A percentile compares a stretch with the other conserved stretches of the same genome.
phyloP scores from a whole-genome alignment of 1,140 invertebrate species.

The Papilio helenus region DNA sequence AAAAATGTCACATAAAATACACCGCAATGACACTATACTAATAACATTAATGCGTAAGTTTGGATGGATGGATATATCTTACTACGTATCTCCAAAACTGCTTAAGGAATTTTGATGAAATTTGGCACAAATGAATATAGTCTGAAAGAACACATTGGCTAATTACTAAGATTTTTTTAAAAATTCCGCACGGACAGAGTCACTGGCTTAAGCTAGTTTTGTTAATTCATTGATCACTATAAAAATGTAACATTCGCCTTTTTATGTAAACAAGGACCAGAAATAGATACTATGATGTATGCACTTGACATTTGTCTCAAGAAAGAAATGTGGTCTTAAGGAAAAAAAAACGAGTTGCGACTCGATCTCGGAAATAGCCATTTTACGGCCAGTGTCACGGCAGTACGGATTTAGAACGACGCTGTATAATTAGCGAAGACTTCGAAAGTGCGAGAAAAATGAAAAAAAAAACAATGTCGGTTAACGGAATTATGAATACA shows the following conservation, averaged over 20 bases:
- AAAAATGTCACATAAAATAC: too few relatives aligned
- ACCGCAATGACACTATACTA: too few relatives aligned
- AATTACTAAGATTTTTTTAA: too few relatives aligned
- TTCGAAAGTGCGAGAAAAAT: constrained; percentile 39
- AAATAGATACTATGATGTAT: neutral
- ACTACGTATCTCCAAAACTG: too few relatives aligned
- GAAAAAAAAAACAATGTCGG: constrained; percentile 23
- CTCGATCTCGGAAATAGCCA: constrained; percentile 40
- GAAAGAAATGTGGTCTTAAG: constrained; percentile 42
- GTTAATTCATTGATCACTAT: neutral
- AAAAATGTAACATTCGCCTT: neutral
- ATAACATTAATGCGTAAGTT: too few relatives aligned
- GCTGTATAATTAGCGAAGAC: constrained; percentile 41
- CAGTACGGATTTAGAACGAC: constrained; percentile 42
- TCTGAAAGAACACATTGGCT: too few relatives aligned
- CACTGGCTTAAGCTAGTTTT: too few relatives aligned
- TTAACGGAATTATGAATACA: constrained; percentile 37
- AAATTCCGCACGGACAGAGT: too few relatives aligned
- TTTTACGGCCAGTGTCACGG: constrained; percentile 42
- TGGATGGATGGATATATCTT: too few relatives aligned
- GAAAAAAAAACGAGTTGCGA: constrained; percentile 32
- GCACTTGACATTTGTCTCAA: constrained; percentile 44
- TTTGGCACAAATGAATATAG: too few relatives aligned
- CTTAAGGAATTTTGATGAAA: too few relatives aligned
- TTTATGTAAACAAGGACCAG: neutral